Base-by-base conservation (phyloP, 2,888 invertebrate genomes). In the Sabatieria punctata region DNA sequence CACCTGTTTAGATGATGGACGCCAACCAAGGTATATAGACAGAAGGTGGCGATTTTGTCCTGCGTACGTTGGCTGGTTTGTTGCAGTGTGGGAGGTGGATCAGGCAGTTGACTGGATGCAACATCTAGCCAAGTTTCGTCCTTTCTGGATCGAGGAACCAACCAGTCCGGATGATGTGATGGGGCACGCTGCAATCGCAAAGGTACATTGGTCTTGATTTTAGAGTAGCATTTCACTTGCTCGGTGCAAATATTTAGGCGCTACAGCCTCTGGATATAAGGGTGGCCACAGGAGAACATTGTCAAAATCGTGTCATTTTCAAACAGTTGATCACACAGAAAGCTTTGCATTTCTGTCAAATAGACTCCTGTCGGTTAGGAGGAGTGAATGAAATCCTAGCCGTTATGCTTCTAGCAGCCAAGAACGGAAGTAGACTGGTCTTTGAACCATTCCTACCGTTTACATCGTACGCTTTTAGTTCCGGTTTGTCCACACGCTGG, bases 401-500 rank as follows among this genome's bases (percentile, higher is more conserved):
- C 0, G 82, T 88, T 15, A 83, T 85, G 60, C 73, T 89, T 4
- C 83, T 89, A 84, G 86, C 88, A 2, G 74, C 78, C 24, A 86
- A 85, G n/a, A n/a, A n/a, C n/a, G n/a, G n/a, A n/a, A n/a, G n/a
- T n/a, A n/a, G n/a, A n/a, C n/a, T n/a, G n/a, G n/a, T n/a, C n/a
- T n/a, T n/a, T n/a, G n/a, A n/a, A n/a, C n/a, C n/a, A n/a, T n/a
- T n/a, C n/a, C n/a, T n/a, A n/a, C n/a, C n/a, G n/a, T n/a, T n/a
- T n/a, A n/a, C n/a, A n/a, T n/a, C n/a, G n/a, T n/a, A n/a, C n/a
- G 22, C 49, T 65, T 70, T 22, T 66, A 85, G 85, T 86, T 18
- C 84, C 84, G 60, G 84, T 89, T 1, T 86, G 85, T 64, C 88
- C 89, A 0, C 88, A 89, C 70, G 86, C 85, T 49, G 89, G 88